Evolutionary conservation across 2,888 invertebrate species (phyloP), one percentile per base, ranked within the genome.

Genomic region (Nemotelus pantherinus): DNA sequence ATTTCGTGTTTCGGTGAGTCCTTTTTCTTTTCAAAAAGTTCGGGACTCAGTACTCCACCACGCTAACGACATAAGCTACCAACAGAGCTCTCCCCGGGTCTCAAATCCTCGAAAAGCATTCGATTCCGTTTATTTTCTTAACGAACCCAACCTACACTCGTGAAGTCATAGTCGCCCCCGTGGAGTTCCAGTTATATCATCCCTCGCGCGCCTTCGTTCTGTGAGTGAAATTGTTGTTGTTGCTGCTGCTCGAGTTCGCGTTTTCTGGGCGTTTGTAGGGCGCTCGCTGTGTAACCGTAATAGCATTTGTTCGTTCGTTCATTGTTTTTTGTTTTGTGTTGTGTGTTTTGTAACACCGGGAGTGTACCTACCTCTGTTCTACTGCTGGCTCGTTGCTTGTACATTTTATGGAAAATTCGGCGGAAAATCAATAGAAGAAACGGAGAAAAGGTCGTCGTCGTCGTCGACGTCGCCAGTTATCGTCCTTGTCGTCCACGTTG

Each of bases 351-450:
- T 68, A 68, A 50, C 68, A 53, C 68, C 68, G 68, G 68, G 68
- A 68, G 68, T 68, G 68, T 68, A 68, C 68, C 68, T 68, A 25
- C 25, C 25, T 25, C 25, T 25, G 25, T 25, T 25, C 25, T 25
- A 25, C 25, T 25, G 25, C 25, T 25, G 25, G 25, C 25, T 25
- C 25, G 25, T 25, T 25, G 25, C 25, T 25, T 25, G 7, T 48
- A 44, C 6, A 53, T 72, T 45, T 58, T 58, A 45, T 71, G 70
- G 55, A 60, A 72, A 72, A 72, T 72, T 58, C 58, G 68, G 68
- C 71, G 55, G 71, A 55, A 72, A 72, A 72, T 72, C 72, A 72
- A 72, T 72, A 72, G 6, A 68, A 68, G 53, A 53, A 53, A 53
- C 6, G 50, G 68, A 7, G 45, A 48, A 68, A 68, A 68, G 68